A percentile compares a stretch with the other conserved stretches of the same genome.
phyloP scores from a whole-genome alignment of 2,113 vertebrate genomes.

The Falcunculus frontatus region DNA sequence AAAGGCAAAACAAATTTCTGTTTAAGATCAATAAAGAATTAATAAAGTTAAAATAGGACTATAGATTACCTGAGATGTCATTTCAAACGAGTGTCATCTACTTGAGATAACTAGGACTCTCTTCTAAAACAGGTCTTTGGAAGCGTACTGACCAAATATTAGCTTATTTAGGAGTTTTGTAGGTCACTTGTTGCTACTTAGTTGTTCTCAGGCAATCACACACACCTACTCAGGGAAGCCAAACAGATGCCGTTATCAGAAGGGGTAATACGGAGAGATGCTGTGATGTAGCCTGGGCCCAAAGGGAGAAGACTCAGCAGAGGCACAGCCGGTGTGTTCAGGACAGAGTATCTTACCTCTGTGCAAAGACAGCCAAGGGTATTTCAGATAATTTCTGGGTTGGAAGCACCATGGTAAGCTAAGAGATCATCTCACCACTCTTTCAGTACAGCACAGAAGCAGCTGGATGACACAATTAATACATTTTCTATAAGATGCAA shows the following conservation, averaged over 20 bases:
- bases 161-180: neutral
- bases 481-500: neutral
- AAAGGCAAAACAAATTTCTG: neutral
- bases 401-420: neutral
- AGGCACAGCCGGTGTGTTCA: neutral
- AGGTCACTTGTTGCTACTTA: neutral
- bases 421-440: neutral
- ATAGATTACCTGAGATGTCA: neutral
- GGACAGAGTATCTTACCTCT: neutral
- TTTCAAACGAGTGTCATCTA: neutral
- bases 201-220: neutral
- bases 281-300: neutral
- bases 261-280: neutral
- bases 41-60: neutral
- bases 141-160: neutral
- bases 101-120: neutral
- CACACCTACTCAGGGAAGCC: neutral
- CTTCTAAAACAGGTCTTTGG: neutral
- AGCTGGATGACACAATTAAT: constrained; percentile 10
- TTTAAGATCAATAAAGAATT: neutral
- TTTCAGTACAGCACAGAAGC: neutral
- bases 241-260: neutral
- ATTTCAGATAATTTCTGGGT: neutral
- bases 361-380: neutral
- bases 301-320: neutral